Evolutionary conservation across 2,113 vertebrate species (phyloP), one percentile per base, ranked within the genome.

Genomic region (Marcusenius ussheri): DNA sequence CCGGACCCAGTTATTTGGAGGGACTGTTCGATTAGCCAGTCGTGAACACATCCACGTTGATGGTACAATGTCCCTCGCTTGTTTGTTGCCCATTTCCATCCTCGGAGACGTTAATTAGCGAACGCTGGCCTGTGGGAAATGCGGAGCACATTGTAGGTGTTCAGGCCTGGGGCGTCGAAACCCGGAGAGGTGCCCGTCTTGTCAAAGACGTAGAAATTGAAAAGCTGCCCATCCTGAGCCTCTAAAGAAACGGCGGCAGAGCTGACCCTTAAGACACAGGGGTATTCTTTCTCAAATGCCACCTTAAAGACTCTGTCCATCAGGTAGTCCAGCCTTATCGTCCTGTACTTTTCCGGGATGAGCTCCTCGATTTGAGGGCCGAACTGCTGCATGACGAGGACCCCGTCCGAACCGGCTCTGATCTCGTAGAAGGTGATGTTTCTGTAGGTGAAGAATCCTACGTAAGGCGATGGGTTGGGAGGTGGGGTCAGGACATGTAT

Each of bases 381-480:
- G 89, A 98, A 98, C 91, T 98, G 98, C 92, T 97, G 97, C 97
- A 98, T 97, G 89, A 96, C 87, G 89, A 99, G 94, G 35, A 97
- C 96, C 5, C 97, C 96, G 0, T 92, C 92, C 0, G 94, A 88
- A 0, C 96, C 97, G 0, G 92, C 94, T 90, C 95, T 97, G 89
- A 98, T 97, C 94, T 98, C 96, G 2, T 98, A 98, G 94, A 97
- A 99, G 24, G 97, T 98, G 88, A 96, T 93, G 85, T 98, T 98
- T 77, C 94, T 95, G 39, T 97, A 98, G 6, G 97, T 98, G 90
- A 97, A 99, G 92, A 96, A 97, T 50, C 98, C 98, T 0, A 96
- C 70, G 0, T 97, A 98, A 17, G 98, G 97, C 39, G 90, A 74
- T 0, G 97, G 94, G 90, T 94, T 93, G 0, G 97, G 97, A 0